A percentile compares a stretch with the other conserved stretches of the same genome.
phyloP scores from a whole-genome alignment of 1,140 invertebrate genomes.

The Diorhabda elongata region DNA sequence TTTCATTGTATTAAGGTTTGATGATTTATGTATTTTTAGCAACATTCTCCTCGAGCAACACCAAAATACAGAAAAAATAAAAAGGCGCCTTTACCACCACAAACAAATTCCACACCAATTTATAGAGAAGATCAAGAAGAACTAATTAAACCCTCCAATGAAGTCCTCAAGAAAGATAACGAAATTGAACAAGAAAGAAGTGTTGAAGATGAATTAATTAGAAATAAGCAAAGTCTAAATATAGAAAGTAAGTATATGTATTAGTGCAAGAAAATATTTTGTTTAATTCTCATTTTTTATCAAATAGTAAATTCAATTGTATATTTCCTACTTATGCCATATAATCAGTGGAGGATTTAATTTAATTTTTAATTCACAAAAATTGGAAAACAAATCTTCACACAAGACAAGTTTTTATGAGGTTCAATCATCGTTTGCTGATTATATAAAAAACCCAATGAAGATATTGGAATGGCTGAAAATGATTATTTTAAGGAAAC shows the following conservation, averaged over 20 bases:
- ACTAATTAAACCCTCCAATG: not conserved
- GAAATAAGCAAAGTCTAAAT: constrained; percentile 52
- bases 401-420: too few relatives aligned
- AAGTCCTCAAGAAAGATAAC: constrained; percentile 6
- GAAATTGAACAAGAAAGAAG: constrained; percentile 50
- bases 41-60: constrained; percentile 40
- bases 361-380: too few relatives aligned
- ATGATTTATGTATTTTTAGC: constrained; percentile 39
- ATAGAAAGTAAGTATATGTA: constrained; percentile 20
- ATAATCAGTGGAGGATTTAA: too few relatives aligned
- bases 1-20: too few relatives aligned
- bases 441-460: too few relatives aligned
- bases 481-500: too few relatives aligned
- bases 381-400: too few relatives aligned
- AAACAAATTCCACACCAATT: constrained; percentile 33
- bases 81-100: constrained; percentile 56
- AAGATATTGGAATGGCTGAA: too few relatives aligned
- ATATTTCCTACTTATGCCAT: too few relatives aligned
- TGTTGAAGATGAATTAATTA: constrained; percentile 57
- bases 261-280: not conserved
- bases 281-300: too few relatives aligned
- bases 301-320: too few relatives aligned
- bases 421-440: too few relatives aligned
- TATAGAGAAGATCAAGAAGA: not conserved
- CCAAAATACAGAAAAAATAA: constrained; percentile 49